phyloP scores from a whole-genome alignment of 2,113 vertebrate genomes.

The Limnothrissa miodon region DNA sequence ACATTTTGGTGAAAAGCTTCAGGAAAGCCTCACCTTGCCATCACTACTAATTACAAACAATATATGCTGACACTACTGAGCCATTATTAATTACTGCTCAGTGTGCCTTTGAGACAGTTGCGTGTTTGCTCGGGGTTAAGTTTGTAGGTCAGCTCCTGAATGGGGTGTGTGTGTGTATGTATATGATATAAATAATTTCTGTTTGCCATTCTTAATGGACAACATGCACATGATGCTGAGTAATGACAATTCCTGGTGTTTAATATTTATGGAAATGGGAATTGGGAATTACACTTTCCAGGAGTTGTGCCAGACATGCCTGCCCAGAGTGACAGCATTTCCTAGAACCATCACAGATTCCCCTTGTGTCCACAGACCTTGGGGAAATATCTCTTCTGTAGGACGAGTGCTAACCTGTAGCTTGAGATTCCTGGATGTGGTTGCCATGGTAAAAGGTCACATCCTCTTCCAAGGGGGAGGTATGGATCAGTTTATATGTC shows the following conservation, averaged over 20 bases:
- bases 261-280: no score
- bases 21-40: no score
- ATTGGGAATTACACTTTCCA: no score
- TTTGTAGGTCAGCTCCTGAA: no score
- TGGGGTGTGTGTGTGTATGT: no score
- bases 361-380: background rate
- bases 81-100: background rate
- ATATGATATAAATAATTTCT: no score
- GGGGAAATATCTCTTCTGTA: background rate
- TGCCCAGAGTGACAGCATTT: background rate
- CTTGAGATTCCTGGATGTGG: background rate
- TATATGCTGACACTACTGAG: background rate
- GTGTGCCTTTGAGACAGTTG: background rate
- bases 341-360: slow-evolving; percentile 26
- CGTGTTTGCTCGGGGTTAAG: no score
- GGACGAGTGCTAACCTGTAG: background rate
- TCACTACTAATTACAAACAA: background rate
- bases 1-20: no score
- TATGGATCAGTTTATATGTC: background rate
- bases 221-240: background rate
- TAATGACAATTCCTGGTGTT: no score
- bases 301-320: background rate
- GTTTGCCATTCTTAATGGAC: background rate
- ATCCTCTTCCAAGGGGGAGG: background rate
- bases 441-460: slow-evolving; percentile 17